Evolutionary conservation across 2,113 vertebrate species (phyloP), one percentile per base, ranked within the genome.

Genomic region (Melanostigma gelatinosum): DNA sequence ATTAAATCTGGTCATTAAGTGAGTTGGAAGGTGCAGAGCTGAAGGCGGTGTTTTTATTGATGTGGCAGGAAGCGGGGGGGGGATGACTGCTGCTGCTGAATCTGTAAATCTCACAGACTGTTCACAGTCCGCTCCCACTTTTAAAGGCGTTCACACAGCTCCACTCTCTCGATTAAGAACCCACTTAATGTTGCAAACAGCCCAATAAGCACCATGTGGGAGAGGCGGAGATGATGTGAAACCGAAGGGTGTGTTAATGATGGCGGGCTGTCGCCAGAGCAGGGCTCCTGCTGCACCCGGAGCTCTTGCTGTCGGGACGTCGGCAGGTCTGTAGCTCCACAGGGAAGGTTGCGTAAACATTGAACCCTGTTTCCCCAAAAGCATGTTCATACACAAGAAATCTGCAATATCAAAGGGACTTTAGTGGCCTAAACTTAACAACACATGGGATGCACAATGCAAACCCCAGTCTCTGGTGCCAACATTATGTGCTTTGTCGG

Each of bases 151-250:
- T 85, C 83, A 82, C 83, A 85, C 76, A 79, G 72, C 87, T 82
- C 62, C 34, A 27, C 75, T 84, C 69, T 82, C 79, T 85, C 87
- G 83, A 95, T 93, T 92, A 91, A 90, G 90, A 93, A 92, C 89
- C 83, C 88, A 91, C 92, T 94, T 92, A 90, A 91, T 93, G 89
- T 90, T 58, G 81, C 91, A 88, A 92, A 94, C 88, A 93, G 90
- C 91, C 90, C 91, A 88, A 94, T 93, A 93, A 82, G 85, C 72
- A 40, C 48, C 85, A 84, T 86, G 85, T 84, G 91, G 84, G 76
- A 55, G 75, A 75, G 83, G 89, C 64, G 72, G 74, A 61, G 83
- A 87, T 77, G 80, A 87, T 61, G 79, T 82, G 85, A 90, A 89
- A 67, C 85, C 81, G 61, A 85, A 86, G 79, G 80, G 82, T 71